Conservation (phyloP, 2,888 invertebrate genomes). For the Clanis bilineata region DNA sequence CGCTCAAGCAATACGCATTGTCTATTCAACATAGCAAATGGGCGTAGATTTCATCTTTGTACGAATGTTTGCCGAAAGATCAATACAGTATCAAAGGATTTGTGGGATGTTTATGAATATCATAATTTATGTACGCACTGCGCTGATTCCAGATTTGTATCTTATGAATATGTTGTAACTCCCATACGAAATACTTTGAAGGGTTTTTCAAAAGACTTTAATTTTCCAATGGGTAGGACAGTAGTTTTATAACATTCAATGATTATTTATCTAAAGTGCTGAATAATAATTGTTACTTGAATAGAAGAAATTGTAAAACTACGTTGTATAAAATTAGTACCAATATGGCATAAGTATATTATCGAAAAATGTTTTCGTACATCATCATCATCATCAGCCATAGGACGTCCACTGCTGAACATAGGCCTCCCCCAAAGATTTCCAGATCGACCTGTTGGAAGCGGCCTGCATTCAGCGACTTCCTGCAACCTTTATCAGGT, state of each 20-base stretch:
- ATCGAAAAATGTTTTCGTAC: too few species aligned
- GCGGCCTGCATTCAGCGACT: too few species aligned
- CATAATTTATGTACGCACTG: slow-evolving; percentile 31
- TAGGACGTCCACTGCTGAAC: too few species aligned
- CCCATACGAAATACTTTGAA: slow-evolving; percentile 6
- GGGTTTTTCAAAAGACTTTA: slow-evolving; percentile 6
- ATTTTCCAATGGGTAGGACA: not conserved
- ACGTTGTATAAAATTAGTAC: too few species aligned
- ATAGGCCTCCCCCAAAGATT: too few species aligned
- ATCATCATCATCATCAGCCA: too few species aligned
- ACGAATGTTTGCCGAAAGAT: slow-evolving; percentile 25
- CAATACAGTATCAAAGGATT: slow-evolving; percentile 38
- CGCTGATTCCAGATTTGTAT: not conserved
- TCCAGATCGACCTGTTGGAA: too few species aligned
- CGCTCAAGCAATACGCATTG: slow-evolving; percentile 24
- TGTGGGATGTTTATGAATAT: slow-evolving; percentile 30
- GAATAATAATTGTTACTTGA: not conserved
- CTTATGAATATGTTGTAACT: slow-evolving; percentile 3
- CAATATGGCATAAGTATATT: too few species aligned
- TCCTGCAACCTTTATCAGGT: too few species aligned
- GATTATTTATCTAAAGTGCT: not conserved
- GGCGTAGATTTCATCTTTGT: slow-evolving; percentile 29
- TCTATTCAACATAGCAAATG: slow-evolving; percentile 26
- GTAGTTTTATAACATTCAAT: too few species aligned
- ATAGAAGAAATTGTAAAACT: too few species aligned